Evolutionary conservation across 2,113 vertebrate genomes (phyloP).

Genomic region (Felis chaus): DNA sequence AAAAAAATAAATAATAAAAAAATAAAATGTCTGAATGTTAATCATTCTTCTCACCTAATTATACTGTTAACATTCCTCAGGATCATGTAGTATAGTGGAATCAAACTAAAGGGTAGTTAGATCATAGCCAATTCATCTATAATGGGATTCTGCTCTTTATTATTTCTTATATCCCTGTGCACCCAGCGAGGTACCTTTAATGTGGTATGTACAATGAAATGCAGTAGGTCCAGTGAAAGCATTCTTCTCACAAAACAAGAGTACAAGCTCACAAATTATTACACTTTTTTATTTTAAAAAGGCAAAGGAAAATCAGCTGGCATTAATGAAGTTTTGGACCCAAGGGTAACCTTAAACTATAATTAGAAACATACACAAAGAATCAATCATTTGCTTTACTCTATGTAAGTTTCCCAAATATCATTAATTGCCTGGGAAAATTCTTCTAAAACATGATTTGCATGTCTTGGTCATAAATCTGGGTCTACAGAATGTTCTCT

Average conservation of each 20-base stretch:
- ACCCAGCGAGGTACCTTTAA: neutral
- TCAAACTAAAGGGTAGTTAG: neutral
- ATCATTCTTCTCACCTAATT: neutral
- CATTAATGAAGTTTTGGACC: neutral
- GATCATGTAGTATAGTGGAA: neutral
- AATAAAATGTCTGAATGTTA: neutral
- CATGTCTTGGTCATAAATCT: neutral
- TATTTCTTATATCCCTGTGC: neutral
- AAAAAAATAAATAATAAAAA: too few relatives aligned
- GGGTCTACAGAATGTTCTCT: neutral
- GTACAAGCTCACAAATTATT: neutral
- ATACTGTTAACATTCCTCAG: neutral
- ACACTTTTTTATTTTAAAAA: neutral
- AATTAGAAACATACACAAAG: neutral
- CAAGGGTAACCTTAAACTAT: neutral
- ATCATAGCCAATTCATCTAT: neutral
- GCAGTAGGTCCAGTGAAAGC: neutral
- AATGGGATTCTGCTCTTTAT: neutral
- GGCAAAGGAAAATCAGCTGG: neutral
- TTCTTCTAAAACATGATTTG: neutral
- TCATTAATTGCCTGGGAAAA: neutral
- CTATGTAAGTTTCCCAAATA: neutral
- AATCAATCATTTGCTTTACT: neutral
- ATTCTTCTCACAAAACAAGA: neutral
- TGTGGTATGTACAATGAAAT: neutral